Percentiles rank a stretch among this genome's conserved stretches.
Evolutionary conservation across 2,888 invertebrate species (phyloP).

Genomic region (Andrena dorsata): DNA sequence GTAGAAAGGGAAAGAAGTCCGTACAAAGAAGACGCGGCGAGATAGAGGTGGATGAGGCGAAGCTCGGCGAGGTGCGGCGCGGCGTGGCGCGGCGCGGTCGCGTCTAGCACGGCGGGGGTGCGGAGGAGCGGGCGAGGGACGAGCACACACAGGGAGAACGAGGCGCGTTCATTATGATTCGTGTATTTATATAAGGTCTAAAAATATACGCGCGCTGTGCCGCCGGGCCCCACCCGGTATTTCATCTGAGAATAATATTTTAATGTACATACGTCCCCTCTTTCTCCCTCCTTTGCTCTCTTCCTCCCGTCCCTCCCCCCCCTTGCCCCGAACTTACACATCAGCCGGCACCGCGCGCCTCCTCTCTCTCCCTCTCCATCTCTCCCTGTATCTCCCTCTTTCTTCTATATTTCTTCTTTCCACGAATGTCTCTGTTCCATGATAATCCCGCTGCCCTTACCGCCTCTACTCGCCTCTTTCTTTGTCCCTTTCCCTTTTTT

Average conservation of each 20-base stretch:
- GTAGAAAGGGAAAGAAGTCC: slow-evolving; percentile 63
- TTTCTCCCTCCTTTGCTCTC: slow-evolving; percentile 48
- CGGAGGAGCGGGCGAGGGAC: slow-evolving; percentile 47
- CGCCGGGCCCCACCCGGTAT: slow-evolving; percentile 85
- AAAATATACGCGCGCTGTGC: slow-evolving; percentile 83
- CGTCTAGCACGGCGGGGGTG: slow-evolving; percentile 25
- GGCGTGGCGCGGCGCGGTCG: slow-evolving; percentile 41
- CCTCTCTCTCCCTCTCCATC: slow-evolving; percentile 48
- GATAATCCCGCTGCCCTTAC: slow-evolving; percentile 55
- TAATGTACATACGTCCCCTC: slow-evolving; percentile 82
- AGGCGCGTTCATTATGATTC: slow-evolving; percentile 85
- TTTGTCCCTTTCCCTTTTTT: slow-evolving; percentile 50
- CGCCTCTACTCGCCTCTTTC: slow-evolving; percentile 32
- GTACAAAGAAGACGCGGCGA: slow-evolving; percentile 66
- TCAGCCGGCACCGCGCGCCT: slow-evolving; percentile 53
- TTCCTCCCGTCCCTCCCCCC: neutral
- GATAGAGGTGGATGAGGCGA: slow-evolving; percentile 40
- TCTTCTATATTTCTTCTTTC: slow-evolving; percentile 23
- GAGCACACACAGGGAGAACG: slow-evolving; percentile 72
- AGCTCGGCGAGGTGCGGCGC: slow-evolving; percentile 21
- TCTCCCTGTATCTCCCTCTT: slow-evolving; percentile 9
- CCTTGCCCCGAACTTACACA: slow-evolving; percentile 42
- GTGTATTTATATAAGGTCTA: slow-evolving; percentile 85
- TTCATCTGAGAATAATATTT: slow-evolving; percentile 85
- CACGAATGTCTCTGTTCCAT: slow-evolving; percentile 56